Percentiles rank a stretch among this genome's conserved stretches.
Evolutionary conservation across 2,888 invertebrate genomes (phyloP).

Genomic region (Leptopilina myrica): DNA sequence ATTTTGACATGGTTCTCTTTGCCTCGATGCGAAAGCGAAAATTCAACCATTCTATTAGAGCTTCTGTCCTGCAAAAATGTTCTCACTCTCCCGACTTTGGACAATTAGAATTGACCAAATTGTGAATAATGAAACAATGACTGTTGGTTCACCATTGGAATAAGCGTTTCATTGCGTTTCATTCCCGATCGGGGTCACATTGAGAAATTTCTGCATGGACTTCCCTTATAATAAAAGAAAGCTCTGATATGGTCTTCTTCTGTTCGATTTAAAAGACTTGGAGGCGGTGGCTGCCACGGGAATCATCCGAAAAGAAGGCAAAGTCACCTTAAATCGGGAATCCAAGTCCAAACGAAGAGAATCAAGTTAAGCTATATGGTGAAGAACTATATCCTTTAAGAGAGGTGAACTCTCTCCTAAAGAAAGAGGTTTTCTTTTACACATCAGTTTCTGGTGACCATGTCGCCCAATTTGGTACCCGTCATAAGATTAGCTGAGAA

Average conservation of each 20-base stretch:
- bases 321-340: slow-evolving; percentile 69
- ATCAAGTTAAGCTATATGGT: slow-evolving; percentile 63
- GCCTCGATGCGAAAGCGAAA: too few relatives aligned
- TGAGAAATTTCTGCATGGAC: too few relatives aligned
- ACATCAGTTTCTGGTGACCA: slow-evolving; percentile 48
- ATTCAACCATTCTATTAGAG: too few relatives aligned
- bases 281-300: slow-evolving; percentile 76
- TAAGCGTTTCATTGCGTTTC: too few relatives aligned
- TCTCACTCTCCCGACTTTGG: too few relatives aligned
- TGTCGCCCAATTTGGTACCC: slow-evolving; percentile 48
- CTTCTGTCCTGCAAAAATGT: too few relatives aligned
- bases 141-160: too few relatives aligned
- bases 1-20: too few relatives aligned
- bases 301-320: slow-evolving; percentile 74
- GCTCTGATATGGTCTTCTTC: slow-evolving; percentile 63
- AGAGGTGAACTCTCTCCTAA: slow-evolving; percentile 23
- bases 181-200: too few relatives aligned
- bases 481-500: slow-evolving; percentile 44
- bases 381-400: slow-evolving; percentile 46
- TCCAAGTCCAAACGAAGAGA: slow-evolving; percentile 62
- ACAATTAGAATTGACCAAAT: too few relatives aligned
- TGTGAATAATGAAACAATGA: too few relatives aligned
- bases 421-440: not conserved
- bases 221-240: not conserved
- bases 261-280: slow-evolving; percentile 70